A percentile compares a stretch with the other conserved stretches of the same genome.
These are phyloP conservation scores for Goniozus legneri DNA, from an alignment of 1,140 invertebrate species.

Conservation along the genomic window DNA sequence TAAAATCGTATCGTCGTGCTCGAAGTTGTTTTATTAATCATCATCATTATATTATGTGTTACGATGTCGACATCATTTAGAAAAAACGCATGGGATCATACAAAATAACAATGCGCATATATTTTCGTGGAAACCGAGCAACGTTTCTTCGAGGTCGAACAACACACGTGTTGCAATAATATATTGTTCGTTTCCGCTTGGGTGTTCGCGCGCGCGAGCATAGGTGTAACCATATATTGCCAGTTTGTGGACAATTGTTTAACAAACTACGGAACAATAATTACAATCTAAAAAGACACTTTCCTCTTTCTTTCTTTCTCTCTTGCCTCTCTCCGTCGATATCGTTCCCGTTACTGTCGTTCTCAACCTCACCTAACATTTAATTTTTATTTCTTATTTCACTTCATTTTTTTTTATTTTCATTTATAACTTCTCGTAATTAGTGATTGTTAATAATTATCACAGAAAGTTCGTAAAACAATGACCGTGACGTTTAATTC, in stretches of 20 bases:
- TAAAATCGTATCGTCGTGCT: too few species aligned
- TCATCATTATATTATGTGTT: constrained; percentile 38
- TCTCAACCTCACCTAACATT: too few species aligned
- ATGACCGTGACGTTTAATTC: constrained; percentile 42
- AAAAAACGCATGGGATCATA: constrained; percentile 50
- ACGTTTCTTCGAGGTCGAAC: constrained; percentile 29
- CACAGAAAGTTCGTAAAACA: constrained; percentile 56
- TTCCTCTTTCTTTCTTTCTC: neutral
- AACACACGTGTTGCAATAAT: neutral
- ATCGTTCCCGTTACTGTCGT: neutral
- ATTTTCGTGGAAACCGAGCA: constrained; percentile 45
- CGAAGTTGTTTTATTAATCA: constrained; percentile 39
- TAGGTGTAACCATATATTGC: neutral
- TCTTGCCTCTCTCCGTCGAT: neutral
- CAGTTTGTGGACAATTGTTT: neutral
- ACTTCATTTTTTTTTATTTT: too few species aligned
- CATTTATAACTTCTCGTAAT: constrained; percentile 24
- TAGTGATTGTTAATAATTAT: constrained; percentile 58
- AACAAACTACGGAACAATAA: neutral
- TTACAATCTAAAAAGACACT: neutral
- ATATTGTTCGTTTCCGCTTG: constrained; percentile 2
- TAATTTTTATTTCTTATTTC: too few species aligned
- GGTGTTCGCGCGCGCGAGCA: constrained; percentile 12
- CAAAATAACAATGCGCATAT: constrained; percentile 51
- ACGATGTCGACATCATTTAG: constrained; percentile 41